Base-by-base conservation (phyloP, 35 echinoderm and acorn worm genomes). In the Lytechinus pictus region DNA sequence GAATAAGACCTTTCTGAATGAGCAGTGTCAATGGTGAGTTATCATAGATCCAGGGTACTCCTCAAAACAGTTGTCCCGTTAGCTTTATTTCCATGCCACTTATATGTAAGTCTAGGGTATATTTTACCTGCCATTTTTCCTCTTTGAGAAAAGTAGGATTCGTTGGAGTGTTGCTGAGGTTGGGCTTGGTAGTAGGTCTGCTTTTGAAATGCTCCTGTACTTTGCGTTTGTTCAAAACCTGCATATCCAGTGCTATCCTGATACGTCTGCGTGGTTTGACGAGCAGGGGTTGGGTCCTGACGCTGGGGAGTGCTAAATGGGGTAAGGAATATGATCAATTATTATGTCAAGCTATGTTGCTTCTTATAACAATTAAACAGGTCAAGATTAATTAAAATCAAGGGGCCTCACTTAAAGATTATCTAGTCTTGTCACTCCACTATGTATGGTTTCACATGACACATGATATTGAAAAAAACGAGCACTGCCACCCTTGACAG, bases 131-230 rank as follows among this genome's bases (percentile, higher is more conserved):
- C 54, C 9, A 93, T 10, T 66, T 96, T 96, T n/a, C 89, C 52
- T 21, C 57, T 95, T 24, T 97, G 96, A 54, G 95, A 91, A 24
- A 94, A 95, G 86, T 97, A 95, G 52, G 95, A 89, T 24, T 97
- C 96, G 28, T 96, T 96, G 12, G 98, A 56, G 24, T 96, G 95
- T 89, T 99, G 97, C 53, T 95, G 97, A 21, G 95, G 97, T 86
- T 98, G 98, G 8, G 96, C 95, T 91, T 97, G 98, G 87, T 99
- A 99, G 95, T 99, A 99, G 28, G 98, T 97, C 95, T 97, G 96
- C 86, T 99, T 99, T 53, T 99, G 97, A 54, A 98, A 99, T 6
- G 97, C 92, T 9, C 96, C 91, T 3, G 97, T 87, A 1, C 96
- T 92, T 10, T 96, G 94, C 3, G 97, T 55, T 8, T 72, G 71